Base-by-base conservation (phyloP, 2,888 invertebrate genomes). In the Melieria omissa region DNA sequence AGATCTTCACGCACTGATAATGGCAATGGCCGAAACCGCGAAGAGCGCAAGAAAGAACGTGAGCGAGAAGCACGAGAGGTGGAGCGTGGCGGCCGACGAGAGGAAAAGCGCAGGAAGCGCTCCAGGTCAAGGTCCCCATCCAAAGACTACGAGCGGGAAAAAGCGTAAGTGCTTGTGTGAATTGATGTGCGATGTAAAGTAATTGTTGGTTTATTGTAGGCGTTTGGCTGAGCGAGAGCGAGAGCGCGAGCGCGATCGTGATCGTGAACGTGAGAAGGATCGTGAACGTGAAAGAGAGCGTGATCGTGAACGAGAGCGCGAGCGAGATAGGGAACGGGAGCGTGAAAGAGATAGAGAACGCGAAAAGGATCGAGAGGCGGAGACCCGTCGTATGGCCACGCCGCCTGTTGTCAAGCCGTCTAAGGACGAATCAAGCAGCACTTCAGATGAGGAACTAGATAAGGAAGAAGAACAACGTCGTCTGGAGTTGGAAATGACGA, bases 401-500 rank as follows among this genome's bases (percentile, higher is more conserved):
- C 75, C 74, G 5, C 71, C 76, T 5, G 70, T 81, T 10, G 75
- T 77, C 88, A 89, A 80, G 57, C 44, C 71, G 3, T 71, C 76
- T 12, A 77, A 79, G 46, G 81, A 80, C n/a, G 80, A 80, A 49
- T 63, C 74, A 0, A 79, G 78, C 16, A 84, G 83, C 65, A 83
- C 83, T 6, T 79, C 83, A 75, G 88, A 88, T 12, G 90, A 90
- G 77, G 89, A 89, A 70, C 87, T 89, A 45, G 90, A 91, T 42
- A 83, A 95, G 91, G 97, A 97, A 87, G 95, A 95, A 83, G 96
- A 96, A 82, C 95, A 96, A 82, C 93, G 92, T 78, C 92, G 95
- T 45, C 87, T 99, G 45, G 98, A 98, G 86, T 88, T 93, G 16
- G 98, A 98, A 88, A 98, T 98, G 98, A 96, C 95, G 82, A 97